Evolutionary conservation across 2,113 vertebrate species (phyloP).

Genomic region (Camelus dromedarius): DNA sequence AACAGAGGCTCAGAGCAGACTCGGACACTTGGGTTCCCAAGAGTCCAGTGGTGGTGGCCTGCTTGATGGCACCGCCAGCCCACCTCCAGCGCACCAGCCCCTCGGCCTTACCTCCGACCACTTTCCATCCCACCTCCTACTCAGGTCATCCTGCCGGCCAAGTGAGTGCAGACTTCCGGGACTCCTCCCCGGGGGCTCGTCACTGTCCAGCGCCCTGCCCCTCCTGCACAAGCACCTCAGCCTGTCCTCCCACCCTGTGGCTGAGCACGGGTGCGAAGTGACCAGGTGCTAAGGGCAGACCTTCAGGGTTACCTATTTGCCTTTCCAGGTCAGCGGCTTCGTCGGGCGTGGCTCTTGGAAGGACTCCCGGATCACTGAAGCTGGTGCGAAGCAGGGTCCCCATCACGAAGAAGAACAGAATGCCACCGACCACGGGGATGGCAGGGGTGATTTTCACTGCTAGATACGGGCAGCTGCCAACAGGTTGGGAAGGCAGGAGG

Average conservation of each 20-base stretch:
- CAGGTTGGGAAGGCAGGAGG: slow-evolving; percentile 66
- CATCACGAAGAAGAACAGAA: slow-evolving; percentile 96
- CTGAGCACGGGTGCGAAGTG: slow-evolving; percentile 56
- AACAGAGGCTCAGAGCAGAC: not conserved
- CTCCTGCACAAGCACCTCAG: not conserved
- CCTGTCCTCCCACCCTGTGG: slow-evolving; percentile 27
- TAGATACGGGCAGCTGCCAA: slow-evolving; percentile 93
- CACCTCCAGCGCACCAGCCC: fast-evolving
- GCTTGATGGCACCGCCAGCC: fast-evolving
- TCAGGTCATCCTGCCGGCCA: not conserved
- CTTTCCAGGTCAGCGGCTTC: slow-evolving; percentile 97
- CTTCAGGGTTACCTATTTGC: slow-evolving; percentile 94
- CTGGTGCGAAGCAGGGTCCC: slow-evolving; percentile 96
- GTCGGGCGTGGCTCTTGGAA: slow-evolving; percentile 94
- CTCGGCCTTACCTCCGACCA: not conserved
- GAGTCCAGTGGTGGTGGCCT: fast-evolving
- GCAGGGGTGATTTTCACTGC: slow-evolving; percentile 93
- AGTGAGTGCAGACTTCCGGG: fast-evolving
- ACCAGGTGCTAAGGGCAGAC: slow-evolving; percentile 77
- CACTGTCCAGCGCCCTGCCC: not conserved
- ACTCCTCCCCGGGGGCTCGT: not conserved
- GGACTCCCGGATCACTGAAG: slow-evolving; percentile 97
- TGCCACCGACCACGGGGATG: slow-evolving; percentile 94
- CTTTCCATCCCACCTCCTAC: slow-evolving; percentile 44
- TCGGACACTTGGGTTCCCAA: not conserved